These are phyloP conservation scores for Rhagophthalmus giganteus DNA, from an alignment of 2,888 invertebrate species.

Conservation along the genomic window DNA sequence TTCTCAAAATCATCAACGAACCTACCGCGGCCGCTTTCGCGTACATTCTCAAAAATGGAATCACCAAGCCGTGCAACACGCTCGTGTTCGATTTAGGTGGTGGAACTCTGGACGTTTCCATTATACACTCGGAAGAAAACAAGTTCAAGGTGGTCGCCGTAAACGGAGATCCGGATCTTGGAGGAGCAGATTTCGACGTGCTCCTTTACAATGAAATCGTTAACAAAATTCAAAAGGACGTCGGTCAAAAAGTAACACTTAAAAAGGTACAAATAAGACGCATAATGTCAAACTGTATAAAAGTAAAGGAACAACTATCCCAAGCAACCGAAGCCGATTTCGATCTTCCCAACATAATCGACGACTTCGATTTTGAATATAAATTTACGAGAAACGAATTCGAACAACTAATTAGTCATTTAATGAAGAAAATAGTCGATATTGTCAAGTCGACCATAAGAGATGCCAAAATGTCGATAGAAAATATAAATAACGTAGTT, in stretches of 20 bases:
- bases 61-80: slow-evolving; percentile 10
- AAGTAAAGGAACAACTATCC: slow-evolving; percentile 25
- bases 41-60: slow-evolving; percentile 21
- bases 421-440: slow-evolving; percentile 19
- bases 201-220: slow-evolving; percentile 15
- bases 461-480: slow-evolving; percentile 15
- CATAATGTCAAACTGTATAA: slow-evolving; percentile 21
- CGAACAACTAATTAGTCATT: slow-evolving; percentile 20
- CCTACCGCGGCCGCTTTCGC: slow-evolving; percentile 29
- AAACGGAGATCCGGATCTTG: slow-evolving; percentile 26
- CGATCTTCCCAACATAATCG: slow-evolving; percentile 10
- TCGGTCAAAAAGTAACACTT: slow-evolving; percentile 1
- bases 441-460: slow-evolving; percentile 15
- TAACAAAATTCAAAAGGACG: slow-evolving; percentile 9
- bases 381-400: slow-evolving; percentile 18
- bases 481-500: slow-evolving; percentile 27
- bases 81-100: slow-evolving; percentile 32
- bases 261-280: slow-evolving; percentile 10
- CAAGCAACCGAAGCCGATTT: slow-evolving; percentile 9
- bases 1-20: slow-evolving; percentile 26
- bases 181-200: slow-evolving; percentile 29
- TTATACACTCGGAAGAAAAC: slow-evolving; percentile 14
- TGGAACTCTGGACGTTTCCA: slow-evolving; percentile 32
- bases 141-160: slow-evolving; percentile 24
- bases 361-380: slow-evolving; percentile 14